Base-by-base conservation (phyloP, 2,113 vertebrate genomes). In the Chloroceryle aenea region DNA sequence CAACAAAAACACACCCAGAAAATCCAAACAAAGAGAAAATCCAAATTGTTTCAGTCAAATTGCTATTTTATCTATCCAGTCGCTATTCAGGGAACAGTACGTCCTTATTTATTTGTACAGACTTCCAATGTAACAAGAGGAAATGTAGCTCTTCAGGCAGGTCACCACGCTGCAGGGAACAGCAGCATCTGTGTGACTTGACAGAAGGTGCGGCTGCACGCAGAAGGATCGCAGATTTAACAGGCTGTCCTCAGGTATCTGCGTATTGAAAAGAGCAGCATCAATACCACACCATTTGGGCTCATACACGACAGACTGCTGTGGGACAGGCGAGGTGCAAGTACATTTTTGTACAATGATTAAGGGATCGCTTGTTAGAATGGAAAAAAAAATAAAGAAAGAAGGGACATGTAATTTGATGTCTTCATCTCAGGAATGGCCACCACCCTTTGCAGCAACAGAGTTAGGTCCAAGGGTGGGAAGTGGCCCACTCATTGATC, bases 41-140 rank as follows among this genome's bases (percentile, higher is more conserved):
- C 30, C 21, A 29, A 10, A 13, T 10, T 5, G 8, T 52, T 67
- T 47, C 32, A 38, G 22, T 12, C 14, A 34, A 32, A 22, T 3
- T 19, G 8, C 12, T 47, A 0, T 32, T 80, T 72, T 34, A 64
- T 9, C n/a, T 38, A 42, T 16, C 5, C 20, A 36, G 2, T 5
- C 55, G 19, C 38, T 59, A 30, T 17, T 68, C 34, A 50, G 14
- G 26, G 32, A 47, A 68, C 2, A 2, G 4, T 27, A n/a, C 14
- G 9, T 59, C 36, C 23, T 55, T 38, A 21, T 38, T 38, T 64
- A 52, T 69, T 42, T 43, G 40, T 20, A 38, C 3, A 43, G 32
- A 17, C 9, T 42, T 72, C 5, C 19, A 25, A 16, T 0, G 4
- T 3, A 9, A 18, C 4, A 3, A 4, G 13, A 61, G 26, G 12